Evolutionary conservation across 2,113 vertebrate species (phyloP).

Genomic region (Saimiri boliviensis): DNA sequence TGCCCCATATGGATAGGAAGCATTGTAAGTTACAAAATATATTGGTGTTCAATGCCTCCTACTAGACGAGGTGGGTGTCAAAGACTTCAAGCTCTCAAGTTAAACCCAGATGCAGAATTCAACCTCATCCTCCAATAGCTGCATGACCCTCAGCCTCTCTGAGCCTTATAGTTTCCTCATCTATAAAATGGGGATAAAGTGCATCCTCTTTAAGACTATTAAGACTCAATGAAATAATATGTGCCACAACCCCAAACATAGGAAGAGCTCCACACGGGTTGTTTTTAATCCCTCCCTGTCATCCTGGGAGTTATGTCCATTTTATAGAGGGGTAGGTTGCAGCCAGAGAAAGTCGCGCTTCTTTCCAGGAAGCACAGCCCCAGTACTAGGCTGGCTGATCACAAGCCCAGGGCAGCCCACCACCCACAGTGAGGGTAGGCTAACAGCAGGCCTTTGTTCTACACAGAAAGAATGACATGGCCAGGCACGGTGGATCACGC

Average conservation of each 20-base stretch:
- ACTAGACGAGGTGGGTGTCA: fast-evolving
- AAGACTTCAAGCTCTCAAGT: background rate
- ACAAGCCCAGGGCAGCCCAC: background rate
- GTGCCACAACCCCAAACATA: fast-evolving
- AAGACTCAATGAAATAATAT: background rate
- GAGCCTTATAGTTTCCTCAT: background rate
- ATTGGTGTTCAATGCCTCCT: fast-evolving
- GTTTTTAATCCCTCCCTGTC: background rate
- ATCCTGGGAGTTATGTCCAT: too few species aligned
- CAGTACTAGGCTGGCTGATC: background rate
- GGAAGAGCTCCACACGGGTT: background rate
- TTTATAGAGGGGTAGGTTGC: background rate
- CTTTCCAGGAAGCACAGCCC: background rate
- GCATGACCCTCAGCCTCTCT: background rate
- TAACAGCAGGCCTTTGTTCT: background rate
- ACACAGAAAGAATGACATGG: background rate
- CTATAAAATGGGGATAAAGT: background rate
- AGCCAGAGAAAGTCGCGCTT: background rate
- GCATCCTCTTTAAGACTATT: background rate
- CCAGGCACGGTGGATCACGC: too few species aligned
- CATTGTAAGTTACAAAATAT: fast-evolving
- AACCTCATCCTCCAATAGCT: background rate
- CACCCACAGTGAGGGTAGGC: background rate
- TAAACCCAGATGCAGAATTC: background rate
- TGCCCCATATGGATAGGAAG: background rate